Evolutionary conservation across 64 coral and sea anemone genomes (phyloP).

Genomic region (Montipora cactus): DNA sequence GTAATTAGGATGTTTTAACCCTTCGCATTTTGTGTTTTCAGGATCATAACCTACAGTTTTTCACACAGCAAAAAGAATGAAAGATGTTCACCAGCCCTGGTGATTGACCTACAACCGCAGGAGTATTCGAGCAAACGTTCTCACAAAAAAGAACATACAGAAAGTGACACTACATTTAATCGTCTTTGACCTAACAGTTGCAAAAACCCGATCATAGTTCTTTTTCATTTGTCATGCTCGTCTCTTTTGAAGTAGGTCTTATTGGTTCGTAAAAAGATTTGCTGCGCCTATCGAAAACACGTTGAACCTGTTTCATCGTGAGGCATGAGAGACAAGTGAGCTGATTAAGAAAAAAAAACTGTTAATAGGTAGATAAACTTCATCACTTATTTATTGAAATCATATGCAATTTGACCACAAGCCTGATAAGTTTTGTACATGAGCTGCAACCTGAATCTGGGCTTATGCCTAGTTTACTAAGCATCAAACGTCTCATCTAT

Average conservation of each 20-base stretch:
- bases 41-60: not conserved
- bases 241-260: not conserved
- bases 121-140: too few species aligned
- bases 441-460: not conserved
- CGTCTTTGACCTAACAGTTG: not conserved
- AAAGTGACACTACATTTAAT: too few species aligned
- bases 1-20: not conserved
- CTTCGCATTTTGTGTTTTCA: not conserved
- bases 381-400: conserved; percentile 46
- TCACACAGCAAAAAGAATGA: too few species aligned
- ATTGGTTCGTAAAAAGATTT: not conserved
- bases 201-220: not conserved
- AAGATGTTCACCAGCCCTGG: not conserved
- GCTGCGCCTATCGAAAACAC: not conserved
- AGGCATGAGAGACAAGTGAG: not conserved
- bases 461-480: not conserved
- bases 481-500: not conserved
- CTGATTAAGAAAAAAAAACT: not conserved
- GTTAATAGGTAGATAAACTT: conserved; percentile 4
- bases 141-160: too few species aligned
- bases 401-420: not conserved
- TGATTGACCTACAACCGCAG: not conserved
- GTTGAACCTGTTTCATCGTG: not conserved
- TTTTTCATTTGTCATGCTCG: not conserved
- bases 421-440: not conserved